Evolutionary conservation across 2,888 invertebrate genomes (phyloP).

Genomic region (Ophion ventricosus): DNA sequence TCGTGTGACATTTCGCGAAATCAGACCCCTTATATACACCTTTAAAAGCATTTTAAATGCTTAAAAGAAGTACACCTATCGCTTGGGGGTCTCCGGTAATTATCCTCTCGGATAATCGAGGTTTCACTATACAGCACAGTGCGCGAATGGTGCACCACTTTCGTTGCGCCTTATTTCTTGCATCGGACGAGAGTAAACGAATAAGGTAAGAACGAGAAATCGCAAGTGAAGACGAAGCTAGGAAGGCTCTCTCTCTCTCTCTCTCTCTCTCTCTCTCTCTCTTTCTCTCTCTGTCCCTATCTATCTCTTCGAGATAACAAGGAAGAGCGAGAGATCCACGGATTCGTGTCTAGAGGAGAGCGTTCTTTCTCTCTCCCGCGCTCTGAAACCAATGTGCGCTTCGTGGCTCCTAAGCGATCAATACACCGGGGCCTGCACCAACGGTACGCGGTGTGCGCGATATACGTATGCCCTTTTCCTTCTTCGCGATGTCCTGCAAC

Average conservation of each 20-base stretch:
- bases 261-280: not conserved
- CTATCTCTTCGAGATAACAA: not conserved
- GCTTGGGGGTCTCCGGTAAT: not conserved
- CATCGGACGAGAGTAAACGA: constrained; percentile 9
- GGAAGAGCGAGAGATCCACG: constrained; percentile 28
- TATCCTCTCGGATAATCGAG: not conserved
- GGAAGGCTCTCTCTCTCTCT: not conserved
- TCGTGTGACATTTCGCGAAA: no score
- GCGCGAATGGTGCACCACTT: constrained; percentile 6
- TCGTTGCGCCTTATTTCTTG: not conserved
- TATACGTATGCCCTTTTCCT: constrained; percentile 68
- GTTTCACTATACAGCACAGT: constrained; percentile 27
- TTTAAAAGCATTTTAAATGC: no score
- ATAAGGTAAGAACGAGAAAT: constrained; percentile 47
- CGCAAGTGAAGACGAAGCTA: constrained; percentile 34
- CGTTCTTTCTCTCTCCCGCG: not conserved
- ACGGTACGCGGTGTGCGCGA: constrained; percentile 66
- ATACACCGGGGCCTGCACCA: constrained; percentile 81
- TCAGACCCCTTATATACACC: no score
- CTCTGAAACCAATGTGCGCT: constrained; percentile 77
- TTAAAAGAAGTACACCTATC: no score
- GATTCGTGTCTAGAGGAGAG: constrained; percentile 19
- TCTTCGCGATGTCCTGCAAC: constrained; percentile 57
- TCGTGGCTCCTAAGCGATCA: constrained; percentile 76
- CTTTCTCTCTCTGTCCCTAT: not conserved